Conservation (phyloP, 2,113 vertebrate species). For the Platysternon megacephalum region DNA sequence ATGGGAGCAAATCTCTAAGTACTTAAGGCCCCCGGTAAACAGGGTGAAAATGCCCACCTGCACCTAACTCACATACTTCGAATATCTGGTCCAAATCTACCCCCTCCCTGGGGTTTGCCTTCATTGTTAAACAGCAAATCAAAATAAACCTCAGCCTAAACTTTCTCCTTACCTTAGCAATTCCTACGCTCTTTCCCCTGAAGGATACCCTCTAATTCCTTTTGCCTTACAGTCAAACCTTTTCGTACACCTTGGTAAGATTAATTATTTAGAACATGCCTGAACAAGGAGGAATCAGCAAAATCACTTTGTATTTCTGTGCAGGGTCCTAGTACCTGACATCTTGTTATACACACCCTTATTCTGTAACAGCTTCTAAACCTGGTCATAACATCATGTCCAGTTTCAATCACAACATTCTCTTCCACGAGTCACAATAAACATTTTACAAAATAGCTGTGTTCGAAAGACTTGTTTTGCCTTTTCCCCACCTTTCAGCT, state of each 20-base stretch:
- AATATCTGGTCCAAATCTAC: slow-evolving; percentile 1
- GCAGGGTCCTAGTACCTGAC: not conserved
- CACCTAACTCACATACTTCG: slow-evolving; percentile 18
- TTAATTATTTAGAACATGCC: not conserved
- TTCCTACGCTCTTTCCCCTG: not conserved
- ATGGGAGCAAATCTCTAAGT: slow-evolving; percentile 38
- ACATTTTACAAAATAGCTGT: not conserved
- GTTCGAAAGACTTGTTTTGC: not conserved
- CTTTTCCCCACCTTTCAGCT: not conserved
- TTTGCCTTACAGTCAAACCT: not conserved
- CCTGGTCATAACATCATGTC: not conserved
- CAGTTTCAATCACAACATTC: not conserved
- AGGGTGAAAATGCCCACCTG: slow-evolving; percentile 43
- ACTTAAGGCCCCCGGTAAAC: slow-evolving; percentile 29
- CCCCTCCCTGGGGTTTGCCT: slow-evolving; percentile 31
- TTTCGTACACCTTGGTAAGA: not conserved
- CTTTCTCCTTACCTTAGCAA: slow-evolving; percentile 24
- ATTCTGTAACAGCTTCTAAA: not conserved
- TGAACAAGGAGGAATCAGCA: slow-evolving; percentile 17
- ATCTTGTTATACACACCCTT: not conserved
- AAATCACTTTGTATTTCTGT: not conserved
- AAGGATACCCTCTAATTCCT: not conserved
- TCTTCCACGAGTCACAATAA: not conserved
- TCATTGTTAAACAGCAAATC: slow-evolving; percentile 26
- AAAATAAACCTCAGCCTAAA: slow-evolving; percentile 50